Conservation (phyloP, 1,140 invertebrate genomes). For the Contarinia nasturtii region DNA sequence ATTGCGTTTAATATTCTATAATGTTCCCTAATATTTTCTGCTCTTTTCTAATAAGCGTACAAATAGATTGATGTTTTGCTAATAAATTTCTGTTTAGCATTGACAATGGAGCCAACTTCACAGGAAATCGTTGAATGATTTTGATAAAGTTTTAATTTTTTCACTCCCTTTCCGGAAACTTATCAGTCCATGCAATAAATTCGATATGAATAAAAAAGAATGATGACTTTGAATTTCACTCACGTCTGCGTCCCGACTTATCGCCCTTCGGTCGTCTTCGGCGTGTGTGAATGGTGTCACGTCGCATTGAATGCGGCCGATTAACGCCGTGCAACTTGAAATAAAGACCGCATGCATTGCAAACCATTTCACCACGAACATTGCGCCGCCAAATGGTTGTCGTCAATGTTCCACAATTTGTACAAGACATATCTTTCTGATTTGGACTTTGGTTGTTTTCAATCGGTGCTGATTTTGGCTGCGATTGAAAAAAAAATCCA, state of each 20-base stretch:
- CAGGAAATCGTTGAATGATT: too few species aligned
- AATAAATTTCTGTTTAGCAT: too few species aligned
- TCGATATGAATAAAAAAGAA: not conserved
- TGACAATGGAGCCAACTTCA: too few species aligned
- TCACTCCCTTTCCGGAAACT: too few species aligned
- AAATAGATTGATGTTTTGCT: too few species aligned
- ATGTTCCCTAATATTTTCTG: too few species aligned
- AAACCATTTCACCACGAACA: conserved; percentile 76
- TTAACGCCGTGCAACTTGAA: conserved; percentile 83
- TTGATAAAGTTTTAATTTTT: too few species aligned
- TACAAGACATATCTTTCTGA: conserved; percentile 53
- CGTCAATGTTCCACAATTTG: conserved; percentile 70
- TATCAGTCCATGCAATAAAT: too few species aligned
- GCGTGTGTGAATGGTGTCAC: conserved; percentile 90
- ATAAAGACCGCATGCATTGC: conserved; percentile 87
- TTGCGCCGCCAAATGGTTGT: conserved; percentile 87
- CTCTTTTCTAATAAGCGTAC: too few species aligned
- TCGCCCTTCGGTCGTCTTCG: conserved; percentile 69
- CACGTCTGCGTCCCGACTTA: conserved; percentile 26
- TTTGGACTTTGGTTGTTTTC: conserved; percentile 6
- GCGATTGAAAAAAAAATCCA: too few species aligned
- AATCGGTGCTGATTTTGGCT: too few species aligned
- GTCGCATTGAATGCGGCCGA: conserved; percentile 82
- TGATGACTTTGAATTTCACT: conserved; percentile 1
- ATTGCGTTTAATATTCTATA: too few species aligned